Evolutionary conservation across 2,797 vertebrate species (phyloP).

Genomic region (Coccyzus lansbergi): DNA sequence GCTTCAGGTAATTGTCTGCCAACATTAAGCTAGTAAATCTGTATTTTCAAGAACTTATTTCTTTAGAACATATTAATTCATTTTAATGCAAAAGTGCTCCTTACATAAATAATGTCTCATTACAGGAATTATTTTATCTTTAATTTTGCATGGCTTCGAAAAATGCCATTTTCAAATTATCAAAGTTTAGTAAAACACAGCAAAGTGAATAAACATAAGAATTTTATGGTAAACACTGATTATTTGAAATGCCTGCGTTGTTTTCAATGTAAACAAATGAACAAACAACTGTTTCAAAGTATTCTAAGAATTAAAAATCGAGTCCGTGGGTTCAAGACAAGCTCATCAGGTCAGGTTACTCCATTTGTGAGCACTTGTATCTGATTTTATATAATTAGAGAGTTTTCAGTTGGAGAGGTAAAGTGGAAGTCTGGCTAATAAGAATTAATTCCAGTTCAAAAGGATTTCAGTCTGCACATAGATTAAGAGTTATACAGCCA

Average conservation of each 20-base stretch:
- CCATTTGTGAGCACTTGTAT: not conserved
- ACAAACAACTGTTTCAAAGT: not conserved
- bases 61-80: not conserved
- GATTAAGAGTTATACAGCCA: not conserved
- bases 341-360: not conserved
- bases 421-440: not conserved
- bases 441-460: constrained; percentile 20
- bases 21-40: not conserved
- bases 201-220: not conserved
- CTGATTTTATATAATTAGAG: not conserved
- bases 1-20: not conserved
- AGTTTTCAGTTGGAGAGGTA: not conserved
- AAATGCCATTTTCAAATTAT: not conserved
- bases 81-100: not conserved
- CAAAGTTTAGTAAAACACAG: not conserved
- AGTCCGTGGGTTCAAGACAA: not conserved
- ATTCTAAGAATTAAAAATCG: not conserved
- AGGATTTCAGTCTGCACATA: not conserved
- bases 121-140: not conserved
- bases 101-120: not conserved
- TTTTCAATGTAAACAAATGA: not conserved
- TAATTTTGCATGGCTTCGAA: not conserved
- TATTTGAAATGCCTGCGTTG: not conserved
- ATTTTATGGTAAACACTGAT: not conserved
- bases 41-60: not conserved